phyloP scores from a whole-genome alignment of 2,888 invertebrate species.

The Dynastes grantii region DNA sequence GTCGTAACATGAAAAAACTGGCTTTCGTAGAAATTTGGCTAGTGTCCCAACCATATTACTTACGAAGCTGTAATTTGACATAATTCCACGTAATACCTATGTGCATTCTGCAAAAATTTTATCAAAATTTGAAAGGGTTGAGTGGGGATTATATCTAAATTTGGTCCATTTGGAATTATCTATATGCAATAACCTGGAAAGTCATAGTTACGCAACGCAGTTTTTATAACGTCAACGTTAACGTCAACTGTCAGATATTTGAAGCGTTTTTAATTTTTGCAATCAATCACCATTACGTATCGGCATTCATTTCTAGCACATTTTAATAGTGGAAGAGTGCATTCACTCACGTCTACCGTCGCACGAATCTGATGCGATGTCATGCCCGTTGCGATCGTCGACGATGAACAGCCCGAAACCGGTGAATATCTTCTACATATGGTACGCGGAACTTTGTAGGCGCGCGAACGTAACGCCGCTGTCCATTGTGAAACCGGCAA shows the following conservation, averaged over 20 bases:
- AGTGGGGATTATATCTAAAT: too few species aligned
- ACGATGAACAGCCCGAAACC: slow-evolving; percentile 57
- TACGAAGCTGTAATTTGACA: too few species aligned
- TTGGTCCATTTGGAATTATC: too few species aligned
- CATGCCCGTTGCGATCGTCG: slow-evolving; percentile 26
- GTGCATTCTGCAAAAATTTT: too few species aligned
- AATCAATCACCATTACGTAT: slow-evolving; percentile 32
- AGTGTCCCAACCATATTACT: too few species aligned
- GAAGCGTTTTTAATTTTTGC: slow-evolving; percentile 5
- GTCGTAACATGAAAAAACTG: too few species aligned
- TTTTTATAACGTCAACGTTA: slow-evolving; percentile 8
- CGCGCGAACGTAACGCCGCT: slow-evolving; percentile 66
- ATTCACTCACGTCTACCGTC: background rate
- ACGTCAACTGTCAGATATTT: slow-evolving; percentile 38
- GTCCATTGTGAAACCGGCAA: slow-evolving; percentile 65
- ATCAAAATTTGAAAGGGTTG: too few species aligned
- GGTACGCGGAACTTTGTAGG: slow-evolving; percentile 69
- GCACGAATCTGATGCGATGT: slow-evolving; percentile 8
- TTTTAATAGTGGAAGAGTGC: background rate
- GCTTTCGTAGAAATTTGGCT: too few species aligned
- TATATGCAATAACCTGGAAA: background rate
- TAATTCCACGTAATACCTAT: too few species aligned
- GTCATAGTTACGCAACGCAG: slow-evolving; percentile 5
- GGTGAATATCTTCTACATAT: slow-evolving; percentile 68
- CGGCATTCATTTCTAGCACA: slow-evolving; percentile 4